Base-by-base conservation (phyloP, 1,140 invertebrate species). In the Pseudachorutes palmiensis region DNA sequence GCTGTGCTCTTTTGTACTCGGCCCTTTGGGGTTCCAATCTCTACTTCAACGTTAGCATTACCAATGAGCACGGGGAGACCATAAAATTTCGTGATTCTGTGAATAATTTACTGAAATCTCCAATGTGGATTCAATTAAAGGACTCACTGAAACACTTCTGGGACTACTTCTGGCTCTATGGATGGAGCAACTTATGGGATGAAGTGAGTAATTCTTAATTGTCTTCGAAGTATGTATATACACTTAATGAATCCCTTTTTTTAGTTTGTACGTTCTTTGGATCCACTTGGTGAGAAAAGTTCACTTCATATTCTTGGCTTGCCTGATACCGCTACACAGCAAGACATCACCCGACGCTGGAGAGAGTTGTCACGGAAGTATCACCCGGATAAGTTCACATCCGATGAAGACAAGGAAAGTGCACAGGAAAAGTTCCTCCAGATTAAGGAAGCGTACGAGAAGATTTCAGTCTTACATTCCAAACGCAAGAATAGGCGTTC, bases 351-450 rank as follows among this genome's bases (percentile, higher is more conserved):
- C 0, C 75, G 85, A 0, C 84, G 81, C 63, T 97, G 92, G 85
- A 79, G 91, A 58, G 81, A 83, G 33, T 78, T 97, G 0, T 92
- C 91, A 0, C 84, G 88, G n/a, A 86, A 93, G 77, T 87, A 87
- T 79, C 94, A 98, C 81, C 94, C 94, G 0, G 94, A 98, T 75
- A 94, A 92, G 78, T 85, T 88, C 2, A 89, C 90, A 76, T 87
- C 90, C 72, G 81, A 83, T 0, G 78, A 80, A 0, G 74, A 72
- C 22, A 82, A 85, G 66, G 79, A 77, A 67, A 77, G 79, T 14
- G 92, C 91, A 1, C 88, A 95, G 76, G 87, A 92, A 74, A 87
- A 83, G 64, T 97, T 97, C 75, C 91, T 96, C 80, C 90, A 96
- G 75, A 91, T 97, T 69, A 91, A 96, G 76, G 85, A 92, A 77